Evolutionary conservation across 2,888 invertebrate genomes (phyloP).

Genomic region (Phasia obesa): DNA sequence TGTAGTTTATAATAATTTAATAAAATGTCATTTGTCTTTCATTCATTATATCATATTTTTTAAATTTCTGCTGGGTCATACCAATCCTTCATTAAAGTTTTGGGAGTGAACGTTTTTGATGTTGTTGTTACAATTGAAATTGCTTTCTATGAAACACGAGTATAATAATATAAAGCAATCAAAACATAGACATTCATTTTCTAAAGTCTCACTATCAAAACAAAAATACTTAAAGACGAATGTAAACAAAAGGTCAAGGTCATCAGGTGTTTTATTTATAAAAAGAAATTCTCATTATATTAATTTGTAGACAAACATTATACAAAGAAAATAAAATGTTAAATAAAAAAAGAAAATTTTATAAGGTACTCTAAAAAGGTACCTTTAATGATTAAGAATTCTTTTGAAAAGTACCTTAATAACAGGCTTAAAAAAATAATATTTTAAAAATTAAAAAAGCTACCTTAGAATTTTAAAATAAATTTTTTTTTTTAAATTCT

Average conservation of each 20-base stretch:
- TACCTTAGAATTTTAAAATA: too few species aligned
- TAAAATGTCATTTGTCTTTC: too few species aligned
- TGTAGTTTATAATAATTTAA: too few species aligned
- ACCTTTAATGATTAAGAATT: too few species aligned
- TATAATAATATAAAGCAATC: slow-evolving; percentile 37
- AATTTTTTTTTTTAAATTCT: too few species aligned
- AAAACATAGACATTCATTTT: slow-evolving; percentile 19
- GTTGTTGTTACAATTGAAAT: slow-evolving; percentile 21
- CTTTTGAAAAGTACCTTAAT: too few species aligned
- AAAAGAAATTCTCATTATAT: background rate
- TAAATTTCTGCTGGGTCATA: background rate
- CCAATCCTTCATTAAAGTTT: background rate
- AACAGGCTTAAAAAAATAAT: too few species aligned
- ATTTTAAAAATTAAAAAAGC: too few species aligned
- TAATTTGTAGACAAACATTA: background rate
- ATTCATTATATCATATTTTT: background rate
- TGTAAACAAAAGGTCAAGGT: slow-evolving; percentile 53
- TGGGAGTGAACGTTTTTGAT: slow-evolving; percentile 3
- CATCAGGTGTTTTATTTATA: slow-evolving; percentile 29
- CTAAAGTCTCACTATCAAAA: slow-evolving; percentile 20
- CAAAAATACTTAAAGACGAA: slow-evolving; percentile 8
- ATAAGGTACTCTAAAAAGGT: too few species aligned
- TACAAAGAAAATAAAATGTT: background rate
- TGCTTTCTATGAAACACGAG: background rate
- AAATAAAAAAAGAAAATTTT: background rate